Conservation (phyloP, 2,113 vertebrate genomes). For the Riparia riparia region DNA sequence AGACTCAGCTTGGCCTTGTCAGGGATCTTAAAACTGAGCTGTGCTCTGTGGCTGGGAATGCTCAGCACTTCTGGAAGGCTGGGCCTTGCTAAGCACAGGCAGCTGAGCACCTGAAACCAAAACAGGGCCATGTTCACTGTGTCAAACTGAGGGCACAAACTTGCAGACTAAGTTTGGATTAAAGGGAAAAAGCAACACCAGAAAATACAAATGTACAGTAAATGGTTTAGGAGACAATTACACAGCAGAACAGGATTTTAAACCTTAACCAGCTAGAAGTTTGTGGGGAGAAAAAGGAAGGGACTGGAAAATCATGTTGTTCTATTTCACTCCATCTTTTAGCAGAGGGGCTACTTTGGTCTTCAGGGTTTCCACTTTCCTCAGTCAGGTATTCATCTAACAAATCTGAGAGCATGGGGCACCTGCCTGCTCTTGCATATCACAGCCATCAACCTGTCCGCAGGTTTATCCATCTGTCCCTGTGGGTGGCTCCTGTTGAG, state of each 20-base stretch:
- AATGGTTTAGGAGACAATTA: not conserved
- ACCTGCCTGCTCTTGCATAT: not conserved
- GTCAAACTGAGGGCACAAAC: not conserved
- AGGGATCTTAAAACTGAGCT: not conserved
- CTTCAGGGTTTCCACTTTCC: not conserved
- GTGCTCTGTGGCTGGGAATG: not conserved
- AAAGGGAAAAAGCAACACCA: not conserved
- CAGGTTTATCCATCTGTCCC: not conserved
- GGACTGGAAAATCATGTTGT: not conserved
- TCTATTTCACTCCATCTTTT: not conserved
- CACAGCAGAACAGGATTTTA: not conserved
- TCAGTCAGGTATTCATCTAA: not conserved
- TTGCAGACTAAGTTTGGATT: not conserved
- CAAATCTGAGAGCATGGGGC: not conserved
- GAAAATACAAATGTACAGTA: not conserved
- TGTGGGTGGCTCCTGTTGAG: fast-evolving
- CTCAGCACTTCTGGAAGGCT: not conserved
- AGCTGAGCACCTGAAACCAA: not conserved
- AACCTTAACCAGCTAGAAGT: not conserved
- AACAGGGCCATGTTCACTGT: fast-evolving
- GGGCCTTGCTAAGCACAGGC: not conserved
- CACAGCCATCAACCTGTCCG: not conserved
- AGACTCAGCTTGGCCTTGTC: not conserved
- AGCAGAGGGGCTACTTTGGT: not conserved
- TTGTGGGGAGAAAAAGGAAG: not conserved